Percentiles rank a stretch among this genome's conserved stretches.
Conservation (phyloP, 2,797 vertebrate species). For the Sternotherus odoratus region DNA sequence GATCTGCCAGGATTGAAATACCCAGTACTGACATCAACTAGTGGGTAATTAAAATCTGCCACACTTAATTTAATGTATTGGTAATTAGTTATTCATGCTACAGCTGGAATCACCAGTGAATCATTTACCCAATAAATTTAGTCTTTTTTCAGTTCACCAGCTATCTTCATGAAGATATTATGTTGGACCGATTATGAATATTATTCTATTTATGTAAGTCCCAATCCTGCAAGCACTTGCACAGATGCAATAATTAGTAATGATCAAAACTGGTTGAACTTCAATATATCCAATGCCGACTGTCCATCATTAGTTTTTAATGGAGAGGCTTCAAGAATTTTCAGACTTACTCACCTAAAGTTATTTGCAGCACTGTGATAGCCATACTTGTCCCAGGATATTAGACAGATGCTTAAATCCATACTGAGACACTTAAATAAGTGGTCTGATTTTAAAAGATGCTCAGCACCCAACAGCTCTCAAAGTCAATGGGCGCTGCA, state of each 20-base stretch:
- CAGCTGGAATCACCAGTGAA: neutral
- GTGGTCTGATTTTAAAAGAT: neutral
- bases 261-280: neutral
- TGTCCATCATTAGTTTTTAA: neutral
- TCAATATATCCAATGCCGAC: neutral
- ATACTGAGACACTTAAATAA: neutral
- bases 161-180: rapidly evolving
- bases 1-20: neutral
- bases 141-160: neutral
- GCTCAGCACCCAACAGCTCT: neutral
- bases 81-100: neutral
- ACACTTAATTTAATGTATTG: neutral
- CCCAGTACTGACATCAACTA: neutral
- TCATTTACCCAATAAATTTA: neutral
- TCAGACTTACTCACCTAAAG: neutral
- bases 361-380: neutral
- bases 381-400: neutral
- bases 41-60: neutral
- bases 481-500: neutral
- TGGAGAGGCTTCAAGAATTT: neutral
- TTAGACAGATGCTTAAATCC: neutral
- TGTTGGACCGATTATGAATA: neutral
- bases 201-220: neutral
- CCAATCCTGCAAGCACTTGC: neutral
- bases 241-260: neutral